These are phyloP conservation scores for Eurosta solidaginis DNA, from an alignment of 1,140 invertebrate species.

Conservation along the genomic window DNA sequence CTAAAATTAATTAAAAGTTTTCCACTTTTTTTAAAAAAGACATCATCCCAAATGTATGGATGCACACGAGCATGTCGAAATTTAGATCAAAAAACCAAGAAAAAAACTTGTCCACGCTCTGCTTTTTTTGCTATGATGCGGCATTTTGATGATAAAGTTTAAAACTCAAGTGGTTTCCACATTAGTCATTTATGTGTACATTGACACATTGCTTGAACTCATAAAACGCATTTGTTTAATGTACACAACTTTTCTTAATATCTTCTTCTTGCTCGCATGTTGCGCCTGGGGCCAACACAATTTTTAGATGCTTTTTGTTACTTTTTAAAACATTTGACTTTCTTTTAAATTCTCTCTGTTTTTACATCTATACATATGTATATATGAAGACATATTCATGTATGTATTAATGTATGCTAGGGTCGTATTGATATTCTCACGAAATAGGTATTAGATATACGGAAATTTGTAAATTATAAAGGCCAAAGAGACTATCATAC, in stretches of 20 bases:
- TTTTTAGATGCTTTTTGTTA: background rate
- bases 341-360: no score
- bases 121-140: background rate
- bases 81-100: slow-evolving; percentile 12
- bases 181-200: slow-evolving; percentile 18
- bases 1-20: background rate
- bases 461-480: no score
- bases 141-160: background rate
- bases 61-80: background rate
- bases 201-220: background rate
- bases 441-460: no score
- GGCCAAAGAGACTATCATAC: no score
- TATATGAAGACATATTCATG: no score
- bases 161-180: slow-evolving; percentile 14
- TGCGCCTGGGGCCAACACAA: background rate
- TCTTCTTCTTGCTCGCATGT: background rate
- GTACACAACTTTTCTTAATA: background rate
- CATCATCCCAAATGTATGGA: background rate
- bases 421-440: no score
- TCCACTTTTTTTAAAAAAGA: background rate
- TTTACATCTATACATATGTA: no score
- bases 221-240: no score
- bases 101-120: background rate
- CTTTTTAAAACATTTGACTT: no score
- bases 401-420: no score